phyloP scores from a whole-genome alignment of 2,797 vertebrate species.

The Dendrocincla fuliginosa region DNA sequence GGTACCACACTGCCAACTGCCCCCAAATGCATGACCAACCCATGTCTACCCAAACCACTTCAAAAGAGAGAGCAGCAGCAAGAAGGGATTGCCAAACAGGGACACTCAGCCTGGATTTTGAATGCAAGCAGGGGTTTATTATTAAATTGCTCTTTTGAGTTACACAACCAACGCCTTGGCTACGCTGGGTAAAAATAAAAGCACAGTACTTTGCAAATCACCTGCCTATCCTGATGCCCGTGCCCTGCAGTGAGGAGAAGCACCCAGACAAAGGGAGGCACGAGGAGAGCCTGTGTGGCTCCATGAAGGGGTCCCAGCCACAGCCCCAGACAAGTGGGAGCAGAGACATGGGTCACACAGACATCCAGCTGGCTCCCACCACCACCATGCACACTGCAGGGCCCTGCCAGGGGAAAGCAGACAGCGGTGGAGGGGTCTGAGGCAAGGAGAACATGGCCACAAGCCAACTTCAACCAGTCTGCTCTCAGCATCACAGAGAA shows the following conservation, averaged over 20 bases:
- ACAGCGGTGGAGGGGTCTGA: background rate
- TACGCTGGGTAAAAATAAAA: slow-evolving; percentile 30
- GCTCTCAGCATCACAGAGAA: background rate
- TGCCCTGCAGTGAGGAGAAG: rapidly evolving
- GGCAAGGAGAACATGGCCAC: rapidly evolving
- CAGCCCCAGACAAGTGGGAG: background rate
- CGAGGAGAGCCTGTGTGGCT: background rate
- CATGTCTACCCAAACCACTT: background rate
- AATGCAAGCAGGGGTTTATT: background rate
- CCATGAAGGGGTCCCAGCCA: background rate
- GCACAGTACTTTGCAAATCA: background rate
- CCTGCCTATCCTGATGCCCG: background rate
- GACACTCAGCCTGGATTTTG: background rate
- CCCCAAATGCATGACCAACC: background rate
- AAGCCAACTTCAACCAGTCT: background rate
- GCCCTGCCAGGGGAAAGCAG: background rate
- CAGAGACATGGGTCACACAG: background rate
- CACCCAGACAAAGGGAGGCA: background rate
- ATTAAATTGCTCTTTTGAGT: slow-evolving; percentile 3
- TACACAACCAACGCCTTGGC: background rate
- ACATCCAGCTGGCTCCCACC: background rate
- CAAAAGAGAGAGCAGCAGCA: background rate
- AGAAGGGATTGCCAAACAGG: background rate
- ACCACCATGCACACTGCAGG: background rate
- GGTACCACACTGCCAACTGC: background rate